A percentile compares a stretch with the other conserved stretches of the same genome.
Evolutionary conservation across 2,113 vertebrate species (phyloP).

Genomic region (Centropus unirufus): DNA sequence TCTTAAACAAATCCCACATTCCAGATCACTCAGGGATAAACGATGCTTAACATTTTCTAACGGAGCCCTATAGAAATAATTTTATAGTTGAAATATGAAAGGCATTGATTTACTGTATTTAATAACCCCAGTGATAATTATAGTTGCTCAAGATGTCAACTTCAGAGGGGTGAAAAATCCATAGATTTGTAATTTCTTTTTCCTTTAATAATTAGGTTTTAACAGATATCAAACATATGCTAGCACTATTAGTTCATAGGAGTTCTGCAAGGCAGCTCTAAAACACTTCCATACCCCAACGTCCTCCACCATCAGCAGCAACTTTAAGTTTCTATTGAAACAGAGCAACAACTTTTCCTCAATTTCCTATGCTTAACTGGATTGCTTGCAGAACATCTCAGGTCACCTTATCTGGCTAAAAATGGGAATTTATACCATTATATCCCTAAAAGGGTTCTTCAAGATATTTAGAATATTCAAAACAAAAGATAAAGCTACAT

Average conservation of each 20-base stretch:
- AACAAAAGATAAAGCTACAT: background rate
- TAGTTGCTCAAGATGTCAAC: background rate
- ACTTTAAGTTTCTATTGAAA: background rate
- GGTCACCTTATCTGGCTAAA: background rate
- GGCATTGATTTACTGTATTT: background rate
- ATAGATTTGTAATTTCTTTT: background rate
- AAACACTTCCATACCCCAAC: background rate
- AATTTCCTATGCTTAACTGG: background rate
- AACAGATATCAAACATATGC: background rate
- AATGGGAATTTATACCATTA: background rate
- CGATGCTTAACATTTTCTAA: background rate
- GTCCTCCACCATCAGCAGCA: background rate
- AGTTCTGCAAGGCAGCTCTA: background rate
- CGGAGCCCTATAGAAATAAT: background rate
- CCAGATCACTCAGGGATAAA: background rate
- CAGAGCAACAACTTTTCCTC: background rate
- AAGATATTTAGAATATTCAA: background rate
- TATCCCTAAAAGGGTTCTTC: background rate
- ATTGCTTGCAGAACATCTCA: background rate
- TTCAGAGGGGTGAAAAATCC: background rate
- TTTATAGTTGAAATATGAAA: background rate
- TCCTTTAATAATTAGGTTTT: background rate
- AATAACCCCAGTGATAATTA: background rate
- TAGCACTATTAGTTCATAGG: background rate
- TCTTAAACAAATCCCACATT: background rate